These are phyloP conservation scores for Scaptomyza pallida DNA, from an alignment of 1,140 invertebrate genomes.

Conservation along the genomic window DNA sequence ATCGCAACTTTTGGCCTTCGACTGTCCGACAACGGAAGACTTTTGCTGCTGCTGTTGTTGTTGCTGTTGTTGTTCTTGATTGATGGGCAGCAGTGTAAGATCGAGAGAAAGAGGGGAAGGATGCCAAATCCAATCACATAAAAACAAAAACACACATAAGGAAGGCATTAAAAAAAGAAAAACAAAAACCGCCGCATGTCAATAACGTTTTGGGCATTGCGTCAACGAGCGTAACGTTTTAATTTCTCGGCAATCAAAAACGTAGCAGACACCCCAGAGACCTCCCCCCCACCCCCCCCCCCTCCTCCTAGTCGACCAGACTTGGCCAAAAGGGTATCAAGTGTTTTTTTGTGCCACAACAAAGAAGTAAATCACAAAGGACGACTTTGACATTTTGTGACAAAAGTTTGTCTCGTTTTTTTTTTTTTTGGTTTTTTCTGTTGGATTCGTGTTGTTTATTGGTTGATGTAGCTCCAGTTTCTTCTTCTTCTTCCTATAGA, in stretches of 20 bases:
- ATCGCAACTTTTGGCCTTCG: constrained; percentile 48
- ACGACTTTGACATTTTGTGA: constrained; percentile 73
- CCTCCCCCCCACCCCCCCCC: neutral
- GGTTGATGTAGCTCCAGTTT: neutral
- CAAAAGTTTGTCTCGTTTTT: constrained; percentile 55
- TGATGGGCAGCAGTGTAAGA: constrained; percentile 51
- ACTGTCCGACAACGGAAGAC: constrained; percentile 23
- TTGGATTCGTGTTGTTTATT: neutral
- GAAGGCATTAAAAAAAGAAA: neutral
- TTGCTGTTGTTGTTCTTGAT: constrained; percentile 52
- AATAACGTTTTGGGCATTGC: constrained; percentile 72
- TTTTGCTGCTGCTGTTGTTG: constrained; percentile 28
- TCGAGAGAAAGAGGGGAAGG: neutral
- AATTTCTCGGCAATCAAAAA: constrained; percentile 79
- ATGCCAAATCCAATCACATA: constrained; percentile 45
- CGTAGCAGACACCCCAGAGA: constrained; percentile 58
- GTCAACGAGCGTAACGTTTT: constrained; percentile 79
- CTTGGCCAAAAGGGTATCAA: constrained; percentile 38
- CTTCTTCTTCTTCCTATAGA: neutral
- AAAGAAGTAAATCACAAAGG: constrained; percentile 68
- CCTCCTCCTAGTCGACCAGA: neutral
- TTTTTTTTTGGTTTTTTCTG: constrained; percentile 1
- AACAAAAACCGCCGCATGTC: constrained; percentile 55
- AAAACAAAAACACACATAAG: constrained; percentile 7
- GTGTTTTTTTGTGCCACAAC: constrained; percentile 46